Evolutionary conservation across 2,113 vertebrate genomes (phyloP), one percentile per base, ranked within the genome.

Genomic region (Clinocottus analis): DNA sequence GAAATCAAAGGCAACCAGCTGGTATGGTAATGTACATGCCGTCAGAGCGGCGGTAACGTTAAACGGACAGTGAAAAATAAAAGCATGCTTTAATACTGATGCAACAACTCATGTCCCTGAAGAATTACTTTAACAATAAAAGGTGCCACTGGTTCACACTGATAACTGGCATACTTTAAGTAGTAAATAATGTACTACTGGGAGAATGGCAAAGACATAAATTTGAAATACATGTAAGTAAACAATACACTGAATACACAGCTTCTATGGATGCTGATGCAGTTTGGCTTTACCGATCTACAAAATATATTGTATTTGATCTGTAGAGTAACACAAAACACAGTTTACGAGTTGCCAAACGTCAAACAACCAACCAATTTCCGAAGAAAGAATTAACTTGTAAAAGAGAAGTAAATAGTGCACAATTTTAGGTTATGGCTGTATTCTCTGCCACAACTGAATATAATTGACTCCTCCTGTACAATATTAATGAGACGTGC

Each of bases 41-140:
- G 65, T 66, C 64, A 80, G 82, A 85, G 64, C 45, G 70, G 66
- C 17, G 0, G 55, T 16, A 79, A 78, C 70, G 68, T 58, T 84
- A 88, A 88, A 90, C 68, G 70, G 62, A 81, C 75, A 80, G 87
- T 88, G 85, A 87, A 86, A 89, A 87, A 80, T 75, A 76, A 60
- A 88, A 84, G 78, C 66, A 45, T 51, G 45, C 68, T 75, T 85
- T 69, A 33, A 58, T 77, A 65, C 21, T 51, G n/a, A 51, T 43
- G 68, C 75, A 84, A 87, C 61, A 87, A 75, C 68, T 65, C 21
- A 7, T 12, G 68, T 80, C 78, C 75, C 60, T 37, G 39, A 49
- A 65, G 84, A 77, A 58, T 31, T 35, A 61, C 62, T 77, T 76
- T n/a, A 47, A 65, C 25, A 72, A 62, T 61, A 35, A 74, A 78